phyloP scores from a whole-genome alignment of 2,113 vertebrate species.

The Taxidea taxus region DNA sequence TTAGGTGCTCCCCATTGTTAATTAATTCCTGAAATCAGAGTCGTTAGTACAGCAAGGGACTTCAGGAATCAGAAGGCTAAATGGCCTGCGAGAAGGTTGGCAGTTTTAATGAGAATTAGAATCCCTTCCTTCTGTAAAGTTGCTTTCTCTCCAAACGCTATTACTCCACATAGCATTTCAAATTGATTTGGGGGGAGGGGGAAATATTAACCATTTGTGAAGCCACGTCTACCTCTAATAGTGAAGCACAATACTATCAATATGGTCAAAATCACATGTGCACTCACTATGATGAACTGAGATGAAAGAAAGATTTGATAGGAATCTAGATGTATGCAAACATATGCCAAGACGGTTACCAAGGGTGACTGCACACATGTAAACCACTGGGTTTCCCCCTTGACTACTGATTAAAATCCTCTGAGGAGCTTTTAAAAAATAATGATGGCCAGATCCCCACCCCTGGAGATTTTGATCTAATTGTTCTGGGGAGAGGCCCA shows the following conservation, averaged over 20 bases:
- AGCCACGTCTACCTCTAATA: not conserved
- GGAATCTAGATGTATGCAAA: not conserved
- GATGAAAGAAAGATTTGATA: not conserved
- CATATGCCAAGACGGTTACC: not conserved
- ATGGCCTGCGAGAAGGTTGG: not conserved
- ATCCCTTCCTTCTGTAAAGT: not conserved
- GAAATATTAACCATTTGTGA: not conserved
- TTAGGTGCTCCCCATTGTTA: not conserved
- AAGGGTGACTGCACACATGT: not conserved
- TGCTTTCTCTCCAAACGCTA: not conserved
- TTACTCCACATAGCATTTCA: not conserved
- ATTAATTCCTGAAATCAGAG: conserved; percentile 18
- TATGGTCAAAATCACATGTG: not conserved
- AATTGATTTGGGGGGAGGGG: too few relatives aligned
- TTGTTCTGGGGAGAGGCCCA: not conserved
- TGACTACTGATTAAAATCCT: not conserved
- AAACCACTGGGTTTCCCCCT: not conserved
- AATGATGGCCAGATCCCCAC: not conserved
- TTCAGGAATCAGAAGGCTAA: not conserved
- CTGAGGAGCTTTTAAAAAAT: not conserved
- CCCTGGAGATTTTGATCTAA: not conserved
- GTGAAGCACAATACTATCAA: not conserved
- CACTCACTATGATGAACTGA: not conserved
- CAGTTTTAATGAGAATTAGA: not conserved
- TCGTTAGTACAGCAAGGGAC: not conserved